Percentiles rank a stretch among this genome's conserved stretches.
Evolutionary conservation across 1,140 invertebrate genomes (phyloP).

Genomic region (Zaprionus vittiger): DNA sequence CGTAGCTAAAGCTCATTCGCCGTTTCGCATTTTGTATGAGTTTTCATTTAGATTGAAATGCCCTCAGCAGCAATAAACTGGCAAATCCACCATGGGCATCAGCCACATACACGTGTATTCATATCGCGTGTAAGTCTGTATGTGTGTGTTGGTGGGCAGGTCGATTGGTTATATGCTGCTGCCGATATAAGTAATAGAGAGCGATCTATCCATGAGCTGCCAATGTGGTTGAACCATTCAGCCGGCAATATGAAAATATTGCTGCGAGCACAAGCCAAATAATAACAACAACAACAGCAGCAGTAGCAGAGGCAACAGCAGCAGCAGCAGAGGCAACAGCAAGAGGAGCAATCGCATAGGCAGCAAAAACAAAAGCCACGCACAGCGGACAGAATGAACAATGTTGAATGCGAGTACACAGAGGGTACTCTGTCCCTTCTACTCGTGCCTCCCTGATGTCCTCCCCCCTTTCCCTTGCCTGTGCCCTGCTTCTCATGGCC

Average conservation of each 20-base stretch:
- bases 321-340: not conserved
- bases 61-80: constrained; percentile 48
- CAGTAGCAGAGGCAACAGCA: not conserved
- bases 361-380: constrained; percentile 37
- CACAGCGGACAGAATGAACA: constrained; percentile 29
- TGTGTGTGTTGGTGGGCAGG: constrained; percentile 11
- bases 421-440: not conserved
- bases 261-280: constrained; percentile 22
- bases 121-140: not conserved
- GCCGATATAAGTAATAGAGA: constrained; percentile 34
- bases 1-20: constrained; percentile 30
- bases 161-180: constrained; percentile 33
- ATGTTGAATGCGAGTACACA: constrained; percentile 29
- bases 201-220: constrained; percentile 36
- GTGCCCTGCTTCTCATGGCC: not conserved
- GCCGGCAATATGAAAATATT: constrained; percentile 44
- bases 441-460: no score
- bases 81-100: constrained; percentile 28
- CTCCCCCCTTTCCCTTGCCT: not conserved
- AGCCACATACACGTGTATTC: not conserved
- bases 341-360: constrained; percentile 15
- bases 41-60: constrained; percentile 52
- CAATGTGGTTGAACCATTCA: constrained; percentile 41
- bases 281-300: constrained; percentile 6
- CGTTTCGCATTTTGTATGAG: constrained; percentile 47